Base-by-base conservation (phyloP, 35 echinoderm and acorn worm genomes). In the Lytechinus variegatus region DNA sequence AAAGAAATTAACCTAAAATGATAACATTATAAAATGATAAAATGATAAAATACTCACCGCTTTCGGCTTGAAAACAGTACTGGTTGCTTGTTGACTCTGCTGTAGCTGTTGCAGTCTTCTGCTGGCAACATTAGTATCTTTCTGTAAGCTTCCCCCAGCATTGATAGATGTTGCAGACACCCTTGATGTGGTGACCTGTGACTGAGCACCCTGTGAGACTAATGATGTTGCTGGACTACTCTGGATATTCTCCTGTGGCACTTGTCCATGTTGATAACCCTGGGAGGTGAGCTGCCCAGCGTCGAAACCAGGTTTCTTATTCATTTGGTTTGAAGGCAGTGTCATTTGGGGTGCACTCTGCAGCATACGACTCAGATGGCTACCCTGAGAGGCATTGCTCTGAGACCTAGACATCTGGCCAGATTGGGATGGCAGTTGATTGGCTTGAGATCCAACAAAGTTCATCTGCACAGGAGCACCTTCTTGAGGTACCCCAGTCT, bases 71-170 rank as follows among this genome's bases (percentile, higher is more conserved):
- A 79, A 79, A 79, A 7, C 19, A 79, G 66, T 79, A 79, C 66
- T 79, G 16, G 66, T 44, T 4, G 88, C 9, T 28, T 90, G 28
- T 44, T 90, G 88, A 21, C 88, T 56, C 28, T 96, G 95, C 9
- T 71, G 95, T 21, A 89, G 27, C 60, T 90, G 54, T 11, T 93
- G 92, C 54, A 93, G 92, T 57, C 92, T 93, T 54, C 92, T 55
- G 92, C 55, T 86, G 10, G 56, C 89, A 10, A 91, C 7, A 24
- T 96, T 55, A 52, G 24, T 0, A 28, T 66, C 95, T 66, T 94
- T 79, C 19, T 79, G 66, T 24, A 79, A 79, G 66, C 12, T 79
- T 14, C 16, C 66, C 66, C 66, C 66, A 24, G 66, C 66, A 79
- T n/a, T 79, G 19, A 79, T 21, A 4, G 66, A 79, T 79, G 66